A percentile compares a stretch with the other conserved stretches of the same genome.
These are phyloP conservation scores for Erpornis zantholeuca DNA, from an alignment of 2,113 vertebrate species.

Conservation along the genomic window DNA sequence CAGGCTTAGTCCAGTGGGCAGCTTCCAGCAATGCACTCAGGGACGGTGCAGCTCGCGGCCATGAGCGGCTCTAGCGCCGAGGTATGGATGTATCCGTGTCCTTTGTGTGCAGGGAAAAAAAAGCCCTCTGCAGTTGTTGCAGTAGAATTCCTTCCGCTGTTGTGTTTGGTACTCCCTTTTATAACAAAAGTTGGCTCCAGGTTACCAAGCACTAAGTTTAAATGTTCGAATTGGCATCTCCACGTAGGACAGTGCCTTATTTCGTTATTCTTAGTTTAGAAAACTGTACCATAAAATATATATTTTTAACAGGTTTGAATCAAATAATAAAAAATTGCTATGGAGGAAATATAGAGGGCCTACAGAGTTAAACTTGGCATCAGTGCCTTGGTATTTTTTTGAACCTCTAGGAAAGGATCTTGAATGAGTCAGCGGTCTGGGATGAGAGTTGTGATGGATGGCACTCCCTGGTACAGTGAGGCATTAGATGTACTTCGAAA, in stretches of 20 bases:
- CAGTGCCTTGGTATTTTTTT: constrained; percentile 15
- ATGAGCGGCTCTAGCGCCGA: background rate
- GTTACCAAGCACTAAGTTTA: background rate
- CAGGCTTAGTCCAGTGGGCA: background rate
- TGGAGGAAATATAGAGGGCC: background rate
- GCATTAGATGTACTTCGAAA: background rate
- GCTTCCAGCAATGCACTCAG: background rate
- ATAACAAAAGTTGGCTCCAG: background rate
- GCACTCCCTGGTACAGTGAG: constrained; percentile 35
- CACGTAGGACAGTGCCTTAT: background rate
- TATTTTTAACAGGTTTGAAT: background rate
- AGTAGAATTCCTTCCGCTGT: background rate
- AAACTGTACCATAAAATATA: background rate
- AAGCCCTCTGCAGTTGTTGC: constrained; percentile 33
- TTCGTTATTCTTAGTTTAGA: background rate
- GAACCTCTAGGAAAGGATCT: constrained; percentile 58
- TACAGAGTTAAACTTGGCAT: constrained; percentile 11
- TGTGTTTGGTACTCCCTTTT: background rate
- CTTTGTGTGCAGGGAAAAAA: constrained; percentile 60
- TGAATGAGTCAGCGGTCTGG: constrained; percentile 61
- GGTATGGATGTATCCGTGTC: constrained; percentile 42
- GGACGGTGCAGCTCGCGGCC: background rate
- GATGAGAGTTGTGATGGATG: constrained; percentile 36
- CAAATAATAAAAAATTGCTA: background rate
- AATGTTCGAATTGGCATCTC: background rate